Evolutionary conservation across 2,113 vertebrate species (phyloP).

Genomic region (Myotis davidii): DNA sequence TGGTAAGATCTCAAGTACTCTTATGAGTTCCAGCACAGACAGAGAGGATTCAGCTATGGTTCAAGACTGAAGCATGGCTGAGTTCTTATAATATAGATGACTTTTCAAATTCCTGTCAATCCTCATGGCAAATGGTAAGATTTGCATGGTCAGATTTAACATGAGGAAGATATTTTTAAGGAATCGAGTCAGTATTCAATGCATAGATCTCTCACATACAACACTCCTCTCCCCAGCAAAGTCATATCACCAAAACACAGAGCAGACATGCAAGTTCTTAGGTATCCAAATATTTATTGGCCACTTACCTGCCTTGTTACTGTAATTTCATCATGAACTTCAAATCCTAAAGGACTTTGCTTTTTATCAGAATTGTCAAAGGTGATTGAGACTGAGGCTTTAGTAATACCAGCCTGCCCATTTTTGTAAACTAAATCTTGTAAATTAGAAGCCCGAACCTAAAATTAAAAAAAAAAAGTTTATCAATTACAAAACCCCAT

Average conservation of each 20-base stretch:
- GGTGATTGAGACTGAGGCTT: slow-evolving; percentile 93
- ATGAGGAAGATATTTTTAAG: background rate
- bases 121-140: background rate
- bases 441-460: slow-evolving; percentile 95
- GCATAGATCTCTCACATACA: background rate
- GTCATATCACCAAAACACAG: background rate
- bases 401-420: slow-evolving; percentile 95
- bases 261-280: background rate
- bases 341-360: slow-evolving; percentile 94
- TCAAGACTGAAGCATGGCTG: background rate
- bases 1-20: background rate
- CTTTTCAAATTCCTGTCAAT: background rate
- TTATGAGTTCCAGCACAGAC: background rate
- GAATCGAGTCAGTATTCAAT: background rate
- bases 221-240: background rate
- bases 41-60: background rate
- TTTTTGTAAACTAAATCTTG: slow-evolving; percentile 97
- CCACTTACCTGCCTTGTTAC: slow-evolving; percentile 94
- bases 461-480: slow-evolving; percentile 24
- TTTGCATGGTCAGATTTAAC: background rate
- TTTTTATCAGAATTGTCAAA: slow-evolving; percentile 98
- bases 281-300: background rate
- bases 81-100: background rate
- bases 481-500: background rate
- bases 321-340: slow-evolving; percentile 92